phyloP scores from a whole-genome alignment of 2,888 invertebrate species.

The Hipparchia semele region DNA sequence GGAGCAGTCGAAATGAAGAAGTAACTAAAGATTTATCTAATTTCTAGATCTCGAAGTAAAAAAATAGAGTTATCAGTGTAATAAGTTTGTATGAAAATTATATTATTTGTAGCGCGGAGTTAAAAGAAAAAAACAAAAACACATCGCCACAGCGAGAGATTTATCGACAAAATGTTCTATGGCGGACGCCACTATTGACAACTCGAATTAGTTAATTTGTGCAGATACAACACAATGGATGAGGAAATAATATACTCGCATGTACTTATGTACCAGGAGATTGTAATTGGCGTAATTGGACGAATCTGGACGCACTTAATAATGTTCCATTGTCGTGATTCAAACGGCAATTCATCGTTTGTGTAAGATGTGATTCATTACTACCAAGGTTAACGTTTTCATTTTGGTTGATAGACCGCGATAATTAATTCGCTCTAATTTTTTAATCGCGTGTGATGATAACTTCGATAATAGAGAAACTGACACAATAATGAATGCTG shows the following conservation, averaged over 20 bases:
- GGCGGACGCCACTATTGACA: conserved; percentile 49
- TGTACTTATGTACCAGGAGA: conserved; percentile 71
- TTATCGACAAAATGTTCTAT: conserved; percentile 49
- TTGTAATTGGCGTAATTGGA: conserved; percentile 82
- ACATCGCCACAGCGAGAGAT: neutral
- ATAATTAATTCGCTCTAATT: neutral
- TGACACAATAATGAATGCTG: no score
- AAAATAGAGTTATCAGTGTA: no score
- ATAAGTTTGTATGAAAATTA: no score
- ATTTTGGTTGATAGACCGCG: conserved; percentile 24
- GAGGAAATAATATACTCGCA: conserved; percentile 76
- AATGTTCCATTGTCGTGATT: conserved; percentile 78
- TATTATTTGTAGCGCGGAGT: no score
- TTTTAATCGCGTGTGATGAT: neutral
- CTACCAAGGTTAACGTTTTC: conserved; percentile 36
- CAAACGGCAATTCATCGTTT: conserved; percentile 78
- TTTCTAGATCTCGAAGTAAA: no score
- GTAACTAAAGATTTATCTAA: no score
- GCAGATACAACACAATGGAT: conserved; percentile 78
- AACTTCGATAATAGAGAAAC: no score
- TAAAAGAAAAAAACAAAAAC: no score
- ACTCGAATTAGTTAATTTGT: conserved; percentile 80
- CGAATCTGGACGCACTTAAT: conserved; percentile 81
- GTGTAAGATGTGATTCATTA: conserved; percentile 77
- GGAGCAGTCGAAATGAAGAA: no score